These are phyloP conservation scores for Rhamphomyia laevipes DNA, from an alignment of 2,888 invertebrate genomes.

Conservation along the genomic window DNA sequence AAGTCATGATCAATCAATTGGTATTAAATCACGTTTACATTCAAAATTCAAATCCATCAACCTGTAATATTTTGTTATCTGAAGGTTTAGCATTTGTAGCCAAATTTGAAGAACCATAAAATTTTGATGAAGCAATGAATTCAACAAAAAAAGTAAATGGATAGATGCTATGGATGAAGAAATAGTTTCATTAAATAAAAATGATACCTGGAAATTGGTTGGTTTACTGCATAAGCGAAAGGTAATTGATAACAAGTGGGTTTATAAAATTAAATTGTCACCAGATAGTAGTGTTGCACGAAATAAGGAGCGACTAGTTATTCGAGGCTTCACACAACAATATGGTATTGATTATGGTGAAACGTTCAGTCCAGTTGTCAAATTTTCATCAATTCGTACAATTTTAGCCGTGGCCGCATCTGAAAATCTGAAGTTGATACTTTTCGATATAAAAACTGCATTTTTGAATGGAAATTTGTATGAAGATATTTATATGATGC, in stretches of 20 bases:
- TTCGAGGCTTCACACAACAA: constrained; percentile 15
- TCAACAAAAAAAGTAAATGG: too few relatives aligned
- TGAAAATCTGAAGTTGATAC: constrained; percentile 12
- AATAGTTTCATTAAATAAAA: constrained; percentile 9
- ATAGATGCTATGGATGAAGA: constrained; percentile 16
- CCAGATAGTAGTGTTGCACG: too few relatives aligned
- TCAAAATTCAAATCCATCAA: too few relatives aligned
- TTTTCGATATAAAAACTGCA: constrained; percentile 16
- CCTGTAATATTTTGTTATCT: too few relatives aligned
- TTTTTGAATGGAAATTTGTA: constrained; percentile 15
- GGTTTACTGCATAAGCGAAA: constrained; percentile 9
- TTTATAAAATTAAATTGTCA: constrained; percentile 13
- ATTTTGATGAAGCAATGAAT: too few relatives aligned
- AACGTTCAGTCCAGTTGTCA: constrained; percentile 18
- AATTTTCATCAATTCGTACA: too few relatives aligned
- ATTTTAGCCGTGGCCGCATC: too few relatives aligned
- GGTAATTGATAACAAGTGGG: constrained; percentile 14
- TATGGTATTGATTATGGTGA: constrained; percentile 17
- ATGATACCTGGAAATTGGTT: constrained; percentile 14
- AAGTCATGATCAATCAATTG: too few relatives aligned
- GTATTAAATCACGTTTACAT: too few relatives aligned
- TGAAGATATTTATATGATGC: constrained; percentile 13
- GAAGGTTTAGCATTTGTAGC: constrained; percentile 1
- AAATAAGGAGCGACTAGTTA: constrained; percentile 15
- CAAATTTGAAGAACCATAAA: background rate